These are phyloP conservation scores for Alauda arvensis DNA, from an alignment of 2,797 vertebrate species.

Conservation along the genomic window DNA sequence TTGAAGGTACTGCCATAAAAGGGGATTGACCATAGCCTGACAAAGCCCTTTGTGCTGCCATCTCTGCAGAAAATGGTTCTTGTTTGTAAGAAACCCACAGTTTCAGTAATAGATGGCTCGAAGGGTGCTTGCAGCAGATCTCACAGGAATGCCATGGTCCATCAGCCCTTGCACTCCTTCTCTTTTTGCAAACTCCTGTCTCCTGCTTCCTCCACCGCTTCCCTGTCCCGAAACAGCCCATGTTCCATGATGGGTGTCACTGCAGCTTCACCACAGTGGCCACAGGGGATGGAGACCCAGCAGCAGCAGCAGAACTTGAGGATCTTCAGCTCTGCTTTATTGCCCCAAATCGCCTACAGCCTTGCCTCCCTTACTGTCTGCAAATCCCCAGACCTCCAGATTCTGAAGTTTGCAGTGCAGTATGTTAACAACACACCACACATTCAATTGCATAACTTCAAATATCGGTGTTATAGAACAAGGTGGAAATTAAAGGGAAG, in stretches of 20 bases:
- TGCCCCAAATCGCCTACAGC: neutral
- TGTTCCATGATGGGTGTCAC: accelerated
- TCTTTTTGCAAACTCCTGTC: neutral
- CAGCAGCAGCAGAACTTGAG: neutral
- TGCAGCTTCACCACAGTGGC: neutral
- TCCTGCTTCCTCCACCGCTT: neutral
- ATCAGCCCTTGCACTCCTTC: neutral
- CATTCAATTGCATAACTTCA: neutral
- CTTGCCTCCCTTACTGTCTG: neutral
- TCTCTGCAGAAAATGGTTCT: neutral
- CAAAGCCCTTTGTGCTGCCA: neutral
- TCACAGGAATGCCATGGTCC: neutral
- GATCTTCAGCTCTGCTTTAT: neutral
- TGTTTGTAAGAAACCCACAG: neutral
- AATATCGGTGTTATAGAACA: neutral
- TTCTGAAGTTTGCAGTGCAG: neutral
- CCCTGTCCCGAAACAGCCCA: neutral
- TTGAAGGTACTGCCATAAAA: neutral
- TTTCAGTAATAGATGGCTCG: neutral
- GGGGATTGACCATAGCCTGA: neutral
- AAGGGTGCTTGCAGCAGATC: neutral
- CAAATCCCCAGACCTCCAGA: neutral
- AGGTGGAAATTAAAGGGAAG: neutral
- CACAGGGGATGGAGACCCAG: neutral
- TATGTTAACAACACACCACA: neutral